A percentile compares a stretch with the other conserved stretches of the same genome.
Evolutionary conservation across 2,113 vertebrate genomes (phyloP).

Genomic region (Anas platyrhynchos): DNA sequence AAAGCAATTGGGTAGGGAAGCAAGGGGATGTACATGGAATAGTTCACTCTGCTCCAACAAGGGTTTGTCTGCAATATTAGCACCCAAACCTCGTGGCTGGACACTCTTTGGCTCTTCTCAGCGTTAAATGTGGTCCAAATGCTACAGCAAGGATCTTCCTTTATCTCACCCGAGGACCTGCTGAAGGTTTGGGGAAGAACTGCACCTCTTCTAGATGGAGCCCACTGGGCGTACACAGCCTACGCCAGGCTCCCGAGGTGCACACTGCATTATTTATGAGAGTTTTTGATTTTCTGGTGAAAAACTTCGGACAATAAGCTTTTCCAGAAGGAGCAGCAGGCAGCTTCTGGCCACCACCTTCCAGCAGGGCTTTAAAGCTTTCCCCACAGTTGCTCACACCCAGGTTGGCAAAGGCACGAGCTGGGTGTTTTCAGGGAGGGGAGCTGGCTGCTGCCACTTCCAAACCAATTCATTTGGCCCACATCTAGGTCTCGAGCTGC

Average conservation of each 20-base stretch:
- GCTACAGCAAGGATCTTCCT: neutral
- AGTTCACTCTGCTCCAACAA: neutral
- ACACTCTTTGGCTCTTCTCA: neutral
- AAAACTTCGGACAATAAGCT: neutral
- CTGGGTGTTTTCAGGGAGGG: neutral
- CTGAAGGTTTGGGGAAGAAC: neutral
- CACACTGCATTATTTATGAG: rapidly evolving
- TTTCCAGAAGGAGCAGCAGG: neutral
- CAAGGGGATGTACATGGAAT: rapidly evolving
- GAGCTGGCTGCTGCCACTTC: neutral
- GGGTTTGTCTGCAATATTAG: neutral
- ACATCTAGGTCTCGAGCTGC: neutral
- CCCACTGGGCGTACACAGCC: rapidly evolving
- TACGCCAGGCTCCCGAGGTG: neutral
- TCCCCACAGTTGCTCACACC: neutral
- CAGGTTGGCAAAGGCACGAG: neutral
- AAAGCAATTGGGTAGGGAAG: neutral
- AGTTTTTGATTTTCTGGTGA: neutral
- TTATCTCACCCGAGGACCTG: neutral
- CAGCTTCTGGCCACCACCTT: neutral
- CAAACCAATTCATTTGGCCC: neutral
- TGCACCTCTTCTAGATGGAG: neutral
- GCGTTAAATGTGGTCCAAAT: neutral
- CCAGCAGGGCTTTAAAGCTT: neutral
- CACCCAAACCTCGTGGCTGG: neutral